Conservation (phyloP, 2,888 invertebrate genomes). For the Tinea pellionella region DNA sequence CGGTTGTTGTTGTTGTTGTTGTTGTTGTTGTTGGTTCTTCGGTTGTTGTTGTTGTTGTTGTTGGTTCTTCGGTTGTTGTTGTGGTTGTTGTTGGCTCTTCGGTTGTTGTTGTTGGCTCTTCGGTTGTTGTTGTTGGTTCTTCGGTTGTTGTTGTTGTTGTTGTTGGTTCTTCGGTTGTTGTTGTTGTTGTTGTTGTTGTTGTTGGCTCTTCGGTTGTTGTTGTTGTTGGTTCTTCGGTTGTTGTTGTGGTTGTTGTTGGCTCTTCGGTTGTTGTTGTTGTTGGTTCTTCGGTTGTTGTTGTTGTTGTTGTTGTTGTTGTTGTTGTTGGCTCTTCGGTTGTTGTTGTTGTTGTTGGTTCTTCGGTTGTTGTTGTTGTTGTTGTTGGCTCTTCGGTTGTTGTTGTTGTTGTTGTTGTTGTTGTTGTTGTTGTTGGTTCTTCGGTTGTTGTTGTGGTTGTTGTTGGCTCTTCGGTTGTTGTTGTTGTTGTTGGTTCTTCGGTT, state of each 20-base stretch:
- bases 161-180: not conserved
- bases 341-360: not conserved
- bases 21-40: constrained; percentile 7
- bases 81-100: constrained; percentile 10
- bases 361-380: not conserved
- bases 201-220: constrained; percentile 12
- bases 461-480: not conserved
- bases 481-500: not conserved
- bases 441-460: constrained; percentile 14
- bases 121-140: constrained; percentile 11
- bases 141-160: not conserved
- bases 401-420: constrained; percentile 13
- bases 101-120: not conserved
- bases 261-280: constrained; percentile 13
- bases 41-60: not conserved
- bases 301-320: too few relatives aligned
- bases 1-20: constrained; percentile 12
- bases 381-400: not conserved
- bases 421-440: constrained; percentile 5
- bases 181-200: constrained; percentile 13
- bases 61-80: constrained; percentile 10
- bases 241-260: not conserved
- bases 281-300: constrained; percentile 6
- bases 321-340: constrained; percentile 3
- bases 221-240: not conserved